phyloP scores from a whole-genome alignment of 2,797 vertebrate species.

The Coreius guichenoti region DNA sequence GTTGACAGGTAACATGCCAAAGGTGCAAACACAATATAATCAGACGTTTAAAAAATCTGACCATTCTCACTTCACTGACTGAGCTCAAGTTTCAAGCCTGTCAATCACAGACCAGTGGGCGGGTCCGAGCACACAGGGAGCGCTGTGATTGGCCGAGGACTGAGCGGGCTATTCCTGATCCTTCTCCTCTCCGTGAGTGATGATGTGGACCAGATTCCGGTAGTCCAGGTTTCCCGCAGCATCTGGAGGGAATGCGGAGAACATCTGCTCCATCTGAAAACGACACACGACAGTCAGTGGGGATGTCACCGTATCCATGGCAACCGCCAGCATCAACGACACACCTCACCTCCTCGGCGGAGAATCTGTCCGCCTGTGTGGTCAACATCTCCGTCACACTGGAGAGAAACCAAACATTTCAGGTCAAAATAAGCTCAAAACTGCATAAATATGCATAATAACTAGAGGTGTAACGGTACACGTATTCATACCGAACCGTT shows the following conservation, averaged over 20 bases:
- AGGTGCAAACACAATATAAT: not conserved
- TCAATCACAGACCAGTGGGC: not conserved
- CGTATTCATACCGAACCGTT: too few relatives aligned
- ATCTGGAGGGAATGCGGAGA: constrained; percentile 92
- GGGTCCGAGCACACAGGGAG: not conserved
- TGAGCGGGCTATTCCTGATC: constrained; percentile 58
- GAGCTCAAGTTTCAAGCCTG: not conserved
- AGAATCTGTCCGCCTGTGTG: constrained; percentile 94
- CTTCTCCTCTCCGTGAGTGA: constrained; percentile 95
- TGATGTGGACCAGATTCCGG: constrained; percentile 95
- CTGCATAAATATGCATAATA: not conserved
- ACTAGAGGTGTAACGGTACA: too few relatives aligned
- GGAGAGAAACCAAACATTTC: constrained; percentile 50
- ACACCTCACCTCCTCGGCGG: constrained; percentile 87
- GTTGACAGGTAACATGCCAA: not conserved
- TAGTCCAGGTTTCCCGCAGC: constrained; percentile 92
- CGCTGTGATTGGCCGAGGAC: constrained; percentile 1
- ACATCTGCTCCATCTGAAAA: constrained; percentile 94
- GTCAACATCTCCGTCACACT: constrained; percentile 96
- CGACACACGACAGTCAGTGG: constrained; percentile 17
- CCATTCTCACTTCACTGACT: not conserved
- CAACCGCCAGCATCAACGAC: not conserved
- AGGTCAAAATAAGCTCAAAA: not conserved
- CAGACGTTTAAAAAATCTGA: not conserved
- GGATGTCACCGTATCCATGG: not conserved